Conservation (phyloP, 2,797 vertebrate species). For the Eleutherodactylus coqui region DNA sequence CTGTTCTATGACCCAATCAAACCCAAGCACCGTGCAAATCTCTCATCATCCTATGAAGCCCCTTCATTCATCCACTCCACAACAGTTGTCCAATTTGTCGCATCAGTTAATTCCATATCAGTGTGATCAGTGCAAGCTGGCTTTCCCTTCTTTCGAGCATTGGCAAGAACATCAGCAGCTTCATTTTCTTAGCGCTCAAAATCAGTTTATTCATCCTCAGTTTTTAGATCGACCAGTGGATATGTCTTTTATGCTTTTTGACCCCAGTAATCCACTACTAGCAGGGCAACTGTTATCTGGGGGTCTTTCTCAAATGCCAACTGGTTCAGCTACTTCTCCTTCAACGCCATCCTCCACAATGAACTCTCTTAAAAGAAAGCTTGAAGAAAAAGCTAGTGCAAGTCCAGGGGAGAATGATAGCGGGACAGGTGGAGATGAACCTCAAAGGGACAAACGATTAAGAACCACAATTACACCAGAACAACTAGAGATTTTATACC, state of each 20-base stretch:
- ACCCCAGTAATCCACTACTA: constrained; percentile 95
- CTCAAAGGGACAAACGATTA: constrained; percentile 95
- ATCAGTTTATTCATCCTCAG: constrained; percentile 97
- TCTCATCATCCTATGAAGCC: constrained; percentile 89
- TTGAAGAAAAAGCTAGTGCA: constrained; percentile 96
- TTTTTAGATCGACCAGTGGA: constrained; percentile 95
- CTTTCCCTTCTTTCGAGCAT: constrained; percentile 97
- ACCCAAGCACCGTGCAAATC: constrained; percentile 87
- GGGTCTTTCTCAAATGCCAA: constrained; percentile 93
- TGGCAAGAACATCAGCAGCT: constrained; percentile 99
- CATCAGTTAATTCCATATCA: constrained; percentile 97
- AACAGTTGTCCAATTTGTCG: constrained; percentile 85
- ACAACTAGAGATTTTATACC: constrained; percentile 97
- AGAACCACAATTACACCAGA: constrained; percentile 98
- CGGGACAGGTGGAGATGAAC: constrained; percentile 94
- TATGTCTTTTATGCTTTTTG: constrained; percentile 99
- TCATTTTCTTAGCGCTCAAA: constrained; percentile 97
- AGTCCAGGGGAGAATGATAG: constrained; percentile 99
- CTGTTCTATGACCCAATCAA: constrained; percentile 88
- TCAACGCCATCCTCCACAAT: constrained; percentile 95
- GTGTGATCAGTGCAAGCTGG: constrained; percentile 98
- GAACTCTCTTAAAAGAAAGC: constrained; percentile 97
- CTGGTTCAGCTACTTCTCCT: constrained; percentile 94
- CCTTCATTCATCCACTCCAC: constrained; percentile 88
- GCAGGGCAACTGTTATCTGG: constrained; percentile 95